Conservation (phyloP, 1,140 invertebrate genomes). For the Drosophila subobscura region DNA sequence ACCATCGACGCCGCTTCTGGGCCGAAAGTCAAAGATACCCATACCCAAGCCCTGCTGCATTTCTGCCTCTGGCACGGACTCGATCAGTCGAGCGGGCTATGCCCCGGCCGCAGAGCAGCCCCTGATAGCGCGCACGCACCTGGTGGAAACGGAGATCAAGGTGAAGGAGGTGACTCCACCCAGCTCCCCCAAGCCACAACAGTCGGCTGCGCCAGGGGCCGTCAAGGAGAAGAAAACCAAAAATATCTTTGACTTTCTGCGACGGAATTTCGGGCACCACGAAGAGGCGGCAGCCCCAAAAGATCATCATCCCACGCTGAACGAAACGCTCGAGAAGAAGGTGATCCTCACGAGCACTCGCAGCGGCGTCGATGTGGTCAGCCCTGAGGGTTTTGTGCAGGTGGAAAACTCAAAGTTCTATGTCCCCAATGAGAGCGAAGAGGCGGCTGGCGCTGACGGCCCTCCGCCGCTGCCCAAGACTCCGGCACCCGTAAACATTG, state of each 20-base stretch:
- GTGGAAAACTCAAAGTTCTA: constrained; percentile 82
- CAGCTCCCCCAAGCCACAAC: constrained; percentile 31
- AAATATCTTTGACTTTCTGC: constrained; percentile 81
- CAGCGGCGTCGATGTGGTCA: constrained; percentile 70
- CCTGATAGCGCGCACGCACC: constrained; percentile 65
- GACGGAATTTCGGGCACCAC: constrained; percentile 75
- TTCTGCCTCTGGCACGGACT: constrained; percentile 65
- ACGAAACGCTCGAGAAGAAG: constrained; percentile 68
- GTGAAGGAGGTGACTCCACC: constrained; percentile 63
- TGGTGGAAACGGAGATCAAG: constrained; percentile 79
- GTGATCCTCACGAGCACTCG: constrained; percentile 70
- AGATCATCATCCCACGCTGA: constrained; percentile 52
- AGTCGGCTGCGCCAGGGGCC: constrained; percentile 7
- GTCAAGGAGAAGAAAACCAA: constrained; percentile 75
- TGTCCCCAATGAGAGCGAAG: constrained; percentile 53
- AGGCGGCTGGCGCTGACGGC: constrained; percentile 17
- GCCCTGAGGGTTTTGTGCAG: constrained; percentile 58
- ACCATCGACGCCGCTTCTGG: constrained; percentile 46
- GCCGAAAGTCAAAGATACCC: constrained; percentile 75
- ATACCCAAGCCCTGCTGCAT: constrained; percentile 75
- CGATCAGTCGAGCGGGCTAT: constrained; percentile 65
- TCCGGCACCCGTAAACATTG: constrained; percentile 75
- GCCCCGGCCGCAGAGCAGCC: constrained; percentile 50
- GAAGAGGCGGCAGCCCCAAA: constrained; percentile 39
- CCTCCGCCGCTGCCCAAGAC: constrained; percentile 70